These are phyloP conservation scores for Cranoglanis bouderius DNA, from an alignment of 2,113 vertebrate genomes.

Conservation along the genomic window DNA sequence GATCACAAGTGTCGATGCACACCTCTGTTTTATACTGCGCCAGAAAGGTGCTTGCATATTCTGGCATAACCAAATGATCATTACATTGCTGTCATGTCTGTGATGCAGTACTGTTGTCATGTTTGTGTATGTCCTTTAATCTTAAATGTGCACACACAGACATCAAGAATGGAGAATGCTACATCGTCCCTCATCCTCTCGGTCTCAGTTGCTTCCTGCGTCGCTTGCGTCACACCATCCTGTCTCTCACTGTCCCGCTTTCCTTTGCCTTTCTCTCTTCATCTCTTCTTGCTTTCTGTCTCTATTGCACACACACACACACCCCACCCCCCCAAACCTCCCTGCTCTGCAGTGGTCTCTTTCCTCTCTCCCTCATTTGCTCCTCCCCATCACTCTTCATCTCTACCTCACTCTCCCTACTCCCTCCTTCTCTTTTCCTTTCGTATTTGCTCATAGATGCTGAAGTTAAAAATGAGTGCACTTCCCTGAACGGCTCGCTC, in stretches of 20 bases:
- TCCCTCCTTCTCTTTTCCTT: constrained; percentile 36
- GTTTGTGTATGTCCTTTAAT: constrained; percentile 2
- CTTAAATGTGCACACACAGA: not conserved
- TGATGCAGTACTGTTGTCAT: not conserved
- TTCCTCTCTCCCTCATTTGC: constrained; percentile 42
- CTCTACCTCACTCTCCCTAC: constrained; percentile 32
- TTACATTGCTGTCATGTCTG: not conserved
- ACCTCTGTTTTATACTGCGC: not conserved
- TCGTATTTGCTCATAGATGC: constrained; percentile 34
- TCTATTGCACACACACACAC: not conserved
- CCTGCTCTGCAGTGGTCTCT: constrained; percentile 50
- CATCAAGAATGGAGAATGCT: constrained; percentile 16
- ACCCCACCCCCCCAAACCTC: not conserved
- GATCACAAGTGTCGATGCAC: not conserved
- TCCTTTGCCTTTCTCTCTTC: constrained; percentile 16
- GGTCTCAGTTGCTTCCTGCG: constrained; percentile 1
- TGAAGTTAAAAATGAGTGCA: constrained; percentile 37
- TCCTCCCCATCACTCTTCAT: constrained; percentile 49
- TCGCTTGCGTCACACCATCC: not conserved
- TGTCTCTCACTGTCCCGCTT: constrained; percentile 33
- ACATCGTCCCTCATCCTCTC: constrained; percentile 15
- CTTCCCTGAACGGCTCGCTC: constrained; percentile 23
- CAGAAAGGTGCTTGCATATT: not conserved
- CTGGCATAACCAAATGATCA: not conserved
- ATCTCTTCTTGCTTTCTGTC: not conserved